Conservation (phyloP, 2,113 vertebrate genomes). For the Archilochus colubris region DNA sequence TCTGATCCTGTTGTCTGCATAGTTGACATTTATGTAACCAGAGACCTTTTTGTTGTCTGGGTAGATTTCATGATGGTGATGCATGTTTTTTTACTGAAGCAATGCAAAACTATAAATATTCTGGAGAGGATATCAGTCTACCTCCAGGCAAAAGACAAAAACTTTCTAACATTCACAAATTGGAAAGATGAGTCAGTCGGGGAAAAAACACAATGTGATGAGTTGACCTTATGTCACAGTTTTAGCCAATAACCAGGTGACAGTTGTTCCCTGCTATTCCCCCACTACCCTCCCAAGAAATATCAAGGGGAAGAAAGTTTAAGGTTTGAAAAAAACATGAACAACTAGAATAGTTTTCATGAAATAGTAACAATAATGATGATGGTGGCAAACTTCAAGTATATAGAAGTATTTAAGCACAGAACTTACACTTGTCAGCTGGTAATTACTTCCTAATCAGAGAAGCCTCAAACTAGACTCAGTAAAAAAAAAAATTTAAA, state of each 20-base stretch:
- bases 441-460: too few relatives aligned
- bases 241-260: too few relatives aligned
- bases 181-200: background rate
- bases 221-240: background rate
- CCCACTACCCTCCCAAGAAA: background rate
- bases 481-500: background rate
- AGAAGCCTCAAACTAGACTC: too few relatives aligned
- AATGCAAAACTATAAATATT: background rate
- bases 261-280: too few relatives aligned
- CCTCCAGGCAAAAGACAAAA: background rate
- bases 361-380: too few relatives aligned
- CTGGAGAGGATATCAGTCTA: background rate
- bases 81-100: background rate
- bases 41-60: background rate
- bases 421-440: background rate
- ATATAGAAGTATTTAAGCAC: too few relatives aligned
- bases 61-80: background rate
- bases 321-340: too few relatives aligned
- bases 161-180: too few relatives aligned
- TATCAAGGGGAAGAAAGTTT: too few relatives aligned
- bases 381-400: too few relatives aligned
- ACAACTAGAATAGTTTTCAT: too few relatives aligned
- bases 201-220: background rate
- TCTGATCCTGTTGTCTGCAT: background rate
- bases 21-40: background rate